Evolutionary conservation across 2,113 vertebrate genomes (phyloP).

Genomic region (Zapus hudsonius): DNA sequence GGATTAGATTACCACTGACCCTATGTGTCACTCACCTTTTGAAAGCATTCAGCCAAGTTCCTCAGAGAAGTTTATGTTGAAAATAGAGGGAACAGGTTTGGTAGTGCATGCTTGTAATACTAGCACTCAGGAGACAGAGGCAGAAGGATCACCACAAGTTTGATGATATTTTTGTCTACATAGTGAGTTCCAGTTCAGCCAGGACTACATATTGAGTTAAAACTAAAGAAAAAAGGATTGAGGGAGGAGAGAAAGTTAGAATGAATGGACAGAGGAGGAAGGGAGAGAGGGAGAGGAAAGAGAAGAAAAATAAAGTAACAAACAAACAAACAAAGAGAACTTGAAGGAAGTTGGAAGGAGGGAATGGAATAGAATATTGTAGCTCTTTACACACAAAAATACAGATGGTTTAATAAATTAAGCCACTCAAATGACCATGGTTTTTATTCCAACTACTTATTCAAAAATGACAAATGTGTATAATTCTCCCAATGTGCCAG

Average conservation of each 20-base stretch:
- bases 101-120: not conserved
- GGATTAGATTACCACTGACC: not conserved
- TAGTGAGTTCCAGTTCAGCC: not conserved
- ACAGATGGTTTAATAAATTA: not conserved
- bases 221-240: not conserved
- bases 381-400: not conserved
- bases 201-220: too few species aligned
- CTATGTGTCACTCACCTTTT: not conserved
- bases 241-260: not conserved
- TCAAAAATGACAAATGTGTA: conserved; percentile 1
- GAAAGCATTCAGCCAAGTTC: not conserved
- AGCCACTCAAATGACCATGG: not conserved
- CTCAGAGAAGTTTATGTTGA: not conserved
- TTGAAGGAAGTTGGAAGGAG: too few species aligned
- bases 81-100: not conserved
- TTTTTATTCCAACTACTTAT: conserved; percentile 15
- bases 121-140: not conserved
- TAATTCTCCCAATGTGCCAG: not conserved
- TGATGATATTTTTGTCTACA: not conserved
- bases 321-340: too few species aligned
- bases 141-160: not conserved
- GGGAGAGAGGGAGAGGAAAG: too few species aligned
- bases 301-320: too few species aligned
- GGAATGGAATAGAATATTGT: not conserved
- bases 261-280: too few species aligned